These are phyloP conservation scores for Heliopora coerulea DNA, from an alignment of 92 coral and sea anemone genomes.

Conservation along the genomic window DNA sequence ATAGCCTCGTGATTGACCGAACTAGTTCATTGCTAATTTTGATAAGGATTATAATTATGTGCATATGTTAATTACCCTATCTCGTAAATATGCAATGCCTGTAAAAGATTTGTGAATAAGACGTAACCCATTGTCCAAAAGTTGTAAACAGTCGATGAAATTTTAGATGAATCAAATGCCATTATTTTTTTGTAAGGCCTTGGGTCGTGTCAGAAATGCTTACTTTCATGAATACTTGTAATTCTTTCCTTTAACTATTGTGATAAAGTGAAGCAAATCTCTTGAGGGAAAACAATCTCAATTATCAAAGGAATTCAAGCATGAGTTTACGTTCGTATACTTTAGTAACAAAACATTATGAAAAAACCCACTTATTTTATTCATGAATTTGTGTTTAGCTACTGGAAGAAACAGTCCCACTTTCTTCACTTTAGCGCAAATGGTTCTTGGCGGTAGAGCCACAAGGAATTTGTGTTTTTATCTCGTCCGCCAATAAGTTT, in stretches of 20 bases:
- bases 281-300: neutral
- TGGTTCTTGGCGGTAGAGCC: too few species aligned
- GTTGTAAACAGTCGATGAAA: constrained; percentile 28
- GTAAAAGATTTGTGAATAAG: constrained; percentile 38
- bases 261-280: neutral
- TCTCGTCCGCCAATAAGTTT: too few species aligned
- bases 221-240: neutral
- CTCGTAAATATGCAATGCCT: constrained; percentile 34
- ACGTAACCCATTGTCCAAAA: neutral
- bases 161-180: constrained; percentile 33
- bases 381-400: too few species aligned
- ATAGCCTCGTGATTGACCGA: neutral
- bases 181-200: constrained; percentile 1
- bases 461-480: too few species aligned
- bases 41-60: constrained; percentile 28
- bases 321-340: too few species aligned
- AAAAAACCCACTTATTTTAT: too few species aligned
- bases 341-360: too few species aligned
- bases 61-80: constrained; percentile 35
- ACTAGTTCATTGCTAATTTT: constrained; percentile 3
- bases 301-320: too few species aligned
- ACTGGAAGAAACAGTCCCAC: too few species aligned
- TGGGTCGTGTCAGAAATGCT: neutral
- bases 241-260: neutral
- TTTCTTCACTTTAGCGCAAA: too few species aligned